Evolutionary conservation across 2,113 vertebrate species (phyloP).

Genomic region (Tachysurus vachellii): DNA sequence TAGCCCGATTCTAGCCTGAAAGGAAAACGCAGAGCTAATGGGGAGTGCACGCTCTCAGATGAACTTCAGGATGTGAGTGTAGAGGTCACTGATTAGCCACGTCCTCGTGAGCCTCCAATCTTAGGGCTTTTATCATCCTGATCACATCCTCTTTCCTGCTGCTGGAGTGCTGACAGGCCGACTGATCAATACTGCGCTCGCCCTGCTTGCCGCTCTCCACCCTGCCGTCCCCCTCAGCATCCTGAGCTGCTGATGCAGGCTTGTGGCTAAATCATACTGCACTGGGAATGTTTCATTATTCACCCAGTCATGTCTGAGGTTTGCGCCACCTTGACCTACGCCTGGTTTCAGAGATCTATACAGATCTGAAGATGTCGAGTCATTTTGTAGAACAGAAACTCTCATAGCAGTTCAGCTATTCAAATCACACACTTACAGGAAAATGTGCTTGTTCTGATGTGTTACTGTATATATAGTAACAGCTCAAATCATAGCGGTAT

Average conservation of each 20-base stretch:
- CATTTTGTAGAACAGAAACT: neutral
- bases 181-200: constrained; percentile 64
- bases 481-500: neutral
- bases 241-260: constrained; percentile 28
- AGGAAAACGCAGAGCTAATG: constrained; percentile 53
- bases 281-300: constrained; percentile 10
- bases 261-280: constrained; percentile 44
- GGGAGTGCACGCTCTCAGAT: constrained; percentile 59
- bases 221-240: constrained; percentile 39
- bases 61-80: constrained; percentile 69
- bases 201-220: neutral
- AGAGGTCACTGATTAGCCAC: constrained; percentile 74
- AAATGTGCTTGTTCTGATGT: neutral
- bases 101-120: constrained; percentile 51
- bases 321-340: neutral
- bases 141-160: constrained; percentile 59
- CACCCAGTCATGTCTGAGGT: neutral
- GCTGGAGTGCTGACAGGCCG: constrained; percentile 46
- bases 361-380: neutral
- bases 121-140: constrained; percentile 63
- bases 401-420: neutral
- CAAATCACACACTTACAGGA: neutral
- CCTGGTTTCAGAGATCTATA: neutral
- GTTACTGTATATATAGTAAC: neutral
- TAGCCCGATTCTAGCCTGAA: constrained; percentile 44